Percentiles rank a stretch among this genome's conserved stretches.
phyloP scores from a whole-genome alignment of 2,113 vertebrate genomes.

The Beaufortia kweichowensis region DNA sequence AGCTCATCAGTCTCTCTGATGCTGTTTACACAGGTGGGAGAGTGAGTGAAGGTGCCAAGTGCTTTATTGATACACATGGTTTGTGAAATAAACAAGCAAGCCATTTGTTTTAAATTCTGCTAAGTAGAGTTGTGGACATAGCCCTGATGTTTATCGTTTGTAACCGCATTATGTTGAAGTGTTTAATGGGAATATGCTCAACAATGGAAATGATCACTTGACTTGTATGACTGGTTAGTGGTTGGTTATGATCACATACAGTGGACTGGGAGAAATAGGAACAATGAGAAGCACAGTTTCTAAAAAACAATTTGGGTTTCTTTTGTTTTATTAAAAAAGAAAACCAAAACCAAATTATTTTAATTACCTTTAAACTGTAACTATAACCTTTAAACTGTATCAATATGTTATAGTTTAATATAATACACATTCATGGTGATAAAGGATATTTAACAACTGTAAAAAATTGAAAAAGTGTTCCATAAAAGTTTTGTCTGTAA shows the following conservation, averaged over 20 bases:
- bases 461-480: too few relatives aligned
- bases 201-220: not conserved
- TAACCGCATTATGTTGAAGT: not conserved
- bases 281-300: not conserved
- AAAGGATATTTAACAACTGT: too few relatives aligned
- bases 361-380: too few relatives aligned
- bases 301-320: too few relatives aligned
- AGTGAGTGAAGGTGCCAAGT: conserved; percentile 9
- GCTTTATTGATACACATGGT: conserved; percentile 8
- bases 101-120: not conserved
- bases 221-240: not conserved
- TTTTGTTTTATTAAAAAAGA: too few relatives aligned
- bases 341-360: too few relatives aligned
- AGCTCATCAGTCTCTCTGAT: conserved; percentile 6
- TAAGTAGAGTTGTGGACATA: not conserved
- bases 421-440: too few relatives aligned
- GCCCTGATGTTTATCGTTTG: not conserved
- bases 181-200: not conserved
- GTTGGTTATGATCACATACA: not conserved
- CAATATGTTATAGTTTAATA: too few relatives aligned
- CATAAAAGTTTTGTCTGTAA: not conserved
- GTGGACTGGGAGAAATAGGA: not conserved
- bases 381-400: too few relatives aligned
- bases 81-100: conserved; percentile 19
- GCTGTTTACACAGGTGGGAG: conserved; percentile 18